A percentile compares a stretch with the other conserved stretches of the same genome.
Conservation (phyloP, 2,113 vertebrate species). For the Solea senegalensis region DNA sequence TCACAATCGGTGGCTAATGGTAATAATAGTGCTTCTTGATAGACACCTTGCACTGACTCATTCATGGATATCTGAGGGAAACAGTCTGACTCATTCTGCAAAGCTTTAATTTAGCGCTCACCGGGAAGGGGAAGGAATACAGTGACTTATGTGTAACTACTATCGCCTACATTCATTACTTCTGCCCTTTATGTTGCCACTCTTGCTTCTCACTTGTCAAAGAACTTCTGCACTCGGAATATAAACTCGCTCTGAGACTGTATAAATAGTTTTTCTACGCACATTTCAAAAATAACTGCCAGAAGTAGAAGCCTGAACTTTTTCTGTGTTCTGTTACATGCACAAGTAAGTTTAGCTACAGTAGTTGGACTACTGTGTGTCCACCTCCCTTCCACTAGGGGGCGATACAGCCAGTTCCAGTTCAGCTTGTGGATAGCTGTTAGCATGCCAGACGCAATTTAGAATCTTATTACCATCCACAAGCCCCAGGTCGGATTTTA, state of each 20-base stretch:
- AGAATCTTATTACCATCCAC: too few species aligned
- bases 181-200: constrained; percentile 10
- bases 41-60: constrained; percentile 15
- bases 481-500: too few species aligned
- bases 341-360: too few species aligned
- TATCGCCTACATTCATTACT: not conserved
- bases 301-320: constrained; percentile 9
- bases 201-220: constrained; percentile 10
- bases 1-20: not conserved
- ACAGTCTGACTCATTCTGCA: constrained; percentile 23
- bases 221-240: not conserved
- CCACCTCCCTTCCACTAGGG: too few species aligned
- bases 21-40: not conserved
- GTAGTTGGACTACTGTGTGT: too few species aligned
- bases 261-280: constrained; percentile 20
- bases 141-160: constrained; percentile 3
- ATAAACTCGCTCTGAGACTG: not conserved
- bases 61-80: not conserved
- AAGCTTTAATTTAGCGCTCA: constrained; percentile 9
- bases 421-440: too few species aligned
- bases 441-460: too few species aligned
- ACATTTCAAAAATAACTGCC: constrained; percentile 2
- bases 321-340: not conserved
- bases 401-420: too few species aligned
- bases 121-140: not conserved